Evolutionary conservation across 2,797 vertebrate species (phyloP), one percentile per base, ranked within the genome.

Genomic region (Cacajao melanocephalus): DNA sequence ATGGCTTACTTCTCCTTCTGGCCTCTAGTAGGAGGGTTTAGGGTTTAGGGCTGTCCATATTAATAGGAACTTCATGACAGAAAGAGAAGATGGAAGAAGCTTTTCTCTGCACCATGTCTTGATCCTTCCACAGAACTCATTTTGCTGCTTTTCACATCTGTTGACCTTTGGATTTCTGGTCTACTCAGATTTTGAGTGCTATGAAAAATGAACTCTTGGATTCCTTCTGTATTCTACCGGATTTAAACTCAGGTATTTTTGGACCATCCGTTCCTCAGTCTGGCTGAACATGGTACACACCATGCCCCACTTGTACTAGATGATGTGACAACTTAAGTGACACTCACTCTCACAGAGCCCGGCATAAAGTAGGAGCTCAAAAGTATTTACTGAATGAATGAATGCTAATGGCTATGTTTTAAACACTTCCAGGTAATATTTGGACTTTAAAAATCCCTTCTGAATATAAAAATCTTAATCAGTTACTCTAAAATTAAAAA

Each of bases 401-500:
- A 95, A 78, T 30, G 50, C 13, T 86, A 95, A 61, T 61, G 20
- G 20, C 41, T 87, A 72, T 84, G 39, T 58, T 96, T 88, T 88
- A 80, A 91, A 84, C 9, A 67, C 61, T 88, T 94, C 28, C 39
- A 48, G 39, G 39, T 36, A 83, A 88, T n/a, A 88, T 22, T 26
- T 44, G 33, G 73, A 78, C 48, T 93, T 50, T 88, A 82, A 75
- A 44, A 80, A 82, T 39, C 24, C 26, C 55, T 41, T 57, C 93
- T 93, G 70, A 78, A 78, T 41, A 70, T 78, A 55, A 67, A 70
- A 80, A 67, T 91, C 52, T 88, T 55, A 39, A 81, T 36, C 30
- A 22, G 24, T 80, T 90, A 80, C 55, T 72, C 36, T 88, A 84
- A 88, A 97, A 88, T 94, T 73, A 95, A 95, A 82, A 84, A 52